Conservation (phyloP, 1,140 invertebrate species). For the Solenopsis invicta region DNA sequence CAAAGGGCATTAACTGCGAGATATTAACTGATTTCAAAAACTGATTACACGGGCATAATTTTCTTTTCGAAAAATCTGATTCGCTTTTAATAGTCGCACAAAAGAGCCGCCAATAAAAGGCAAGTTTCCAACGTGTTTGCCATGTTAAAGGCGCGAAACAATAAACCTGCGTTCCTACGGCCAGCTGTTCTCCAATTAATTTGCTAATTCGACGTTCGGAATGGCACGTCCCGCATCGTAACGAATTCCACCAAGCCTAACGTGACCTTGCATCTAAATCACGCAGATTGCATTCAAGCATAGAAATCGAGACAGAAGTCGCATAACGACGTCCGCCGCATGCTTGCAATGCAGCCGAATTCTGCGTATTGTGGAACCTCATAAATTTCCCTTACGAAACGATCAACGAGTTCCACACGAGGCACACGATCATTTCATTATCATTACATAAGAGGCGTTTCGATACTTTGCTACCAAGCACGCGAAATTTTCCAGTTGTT, state of each 20-base stretch:
- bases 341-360: slow-evolving; percentile 56
- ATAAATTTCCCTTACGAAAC: slow-evolving; percentile 55
- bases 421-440: slow-evolving; percentile 35
- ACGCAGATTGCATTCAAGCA: slow-evolving; percentile 57
- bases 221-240: slow-evolving; percentile 45
- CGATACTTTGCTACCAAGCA: background rate
- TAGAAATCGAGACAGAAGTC: slow-evolving; percentile 68
- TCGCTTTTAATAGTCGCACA: background rate
- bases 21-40: background rate
- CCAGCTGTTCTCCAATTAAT: slow-evolving; percentile 66
- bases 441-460: slow-evolving; percentile 3
- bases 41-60: background rate
- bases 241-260: slow-evolving; percentile 66
- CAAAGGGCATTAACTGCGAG: background rate
- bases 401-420: slow-evolving; percentile 44
- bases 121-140: background rate
- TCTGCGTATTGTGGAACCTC: slow-evolving; percentile 53
- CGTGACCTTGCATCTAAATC: slow-evolving; percentile 63
- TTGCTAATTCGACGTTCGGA: slow-evolving; percentile 52
- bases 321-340: slow-evolving; percentile 61
- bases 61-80: background rate
- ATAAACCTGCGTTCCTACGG: slow-evolving; percentile 45
- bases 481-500: background rate
- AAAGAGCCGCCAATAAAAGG: background rate
- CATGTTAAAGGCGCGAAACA: slow-evolving; percentile 15